Conservation (phyloP, 2,888 invertebrate species). For the Tholera decimalis region DNA sequence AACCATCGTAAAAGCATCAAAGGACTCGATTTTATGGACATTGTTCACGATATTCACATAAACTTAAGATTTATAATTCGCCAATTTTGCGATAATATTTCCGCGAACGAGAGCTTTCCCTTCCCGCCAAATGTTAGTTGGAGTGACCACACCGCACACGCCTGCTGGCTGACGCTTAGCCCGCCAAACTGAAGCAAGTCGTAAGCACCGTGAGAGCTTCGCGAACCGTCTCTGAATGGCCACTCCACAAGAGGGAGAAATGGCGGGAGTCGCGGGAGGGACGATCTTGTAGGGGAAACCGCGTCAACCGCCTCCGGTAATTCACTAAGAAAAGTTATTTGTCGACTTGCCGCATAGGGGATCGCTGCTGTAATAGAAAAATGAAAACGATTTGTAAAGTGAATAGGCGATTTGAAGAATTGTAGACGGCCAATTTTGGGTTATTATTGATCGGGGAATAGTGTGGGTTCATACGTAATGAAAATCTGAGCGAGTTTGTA, state of each 20-base stretch:
- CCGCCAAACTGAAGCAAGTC: slow-evolving; percentile 87
- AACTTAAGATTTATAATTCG: slow-evolving; percentile 69
- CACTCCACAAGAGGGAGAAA: slow-evolving; percentile 87
- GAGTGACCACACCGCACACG: slow-evolving; percentile 76
- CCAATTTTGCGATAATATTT: slow-evolving; percentile 61
- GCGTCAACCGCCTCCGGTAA: slow-evolving; percentile 89
- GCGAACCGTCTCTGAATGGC: slow-evolving; percentile 90
- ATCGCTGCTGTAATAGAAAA: slow-evolving; percentile 80
- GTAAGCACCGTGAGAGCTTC: slow-evolving; percentile 86
- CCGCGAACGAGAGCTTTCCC: slow-evolving; percentile 72
- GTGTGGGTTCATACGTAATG: not conserved
- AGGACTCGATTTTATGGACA: slow-evolving; percentile 72
- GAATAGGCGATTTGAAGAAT: slow-evolving; percentile 62
- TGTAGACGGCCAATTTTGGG: slow-evolving; percentile 35
- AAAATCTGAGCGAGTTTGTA: not conserved
- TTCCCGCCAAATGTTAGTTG: slow-evolving; percentile 83
- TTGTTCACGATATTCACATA: slow-evolving; percentile 83
- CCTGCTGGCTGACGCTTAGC: slow-evolving; percentile 83
- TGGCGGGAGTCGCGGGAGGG: slow-evolving; percentile 90
- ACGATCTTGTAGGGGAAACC: slow-evolving; percentile 89
- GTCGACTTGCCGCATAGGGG: slow-evolving; percentile 82
- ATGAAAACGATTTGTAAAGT: slow-evolving; percentile 76
- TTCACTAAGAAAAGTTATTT: slow-evolving; percentile 91
- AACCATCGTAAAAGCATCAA: slow-evolving; percentile 80
- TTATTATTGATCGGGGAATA: slow-evolving; percentile 33